A percentile compares a stretch with the other conserved stretches of the same genome.
phyloP scores from a whole-genome alignment of 2,797 vertebrate genomes.

The Synaphobranchus kaupii region DNA sequence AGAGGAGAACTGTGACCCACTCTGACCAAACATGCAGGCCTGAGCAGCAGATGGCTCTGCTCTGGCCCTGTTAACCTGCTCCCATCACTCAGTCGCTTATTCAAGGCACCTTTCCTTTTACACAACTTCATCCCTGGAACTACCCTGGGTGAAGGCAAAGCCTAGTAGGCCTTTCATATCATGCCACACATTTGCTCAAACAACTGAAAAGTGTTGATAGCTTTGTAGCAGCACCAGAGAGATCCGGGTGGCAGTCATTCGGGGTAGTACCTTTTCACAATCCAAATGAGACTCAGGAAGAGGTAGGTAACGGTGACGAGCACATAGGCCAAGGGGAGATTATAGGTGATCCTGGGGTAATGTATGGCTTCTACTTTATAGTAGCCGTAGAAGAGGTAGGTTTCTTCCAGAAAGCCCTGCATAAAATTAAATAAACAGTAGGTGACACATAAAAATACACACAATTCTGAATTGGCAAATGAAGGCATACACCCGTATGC shows the following conservation, averaged over 20 bases:
- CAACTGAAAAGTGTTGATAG: neutral
- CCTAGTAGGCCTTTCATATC: neutral
- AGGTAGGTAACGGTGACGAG: slow-evolving; percentile 83
- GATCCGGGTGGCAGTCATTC: neutral
- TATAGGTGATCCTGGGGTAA: slow-evolving; percentile 72
- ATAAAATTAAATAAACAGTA: slow-evolving; percentile 17
- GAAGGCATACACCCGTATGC: neutral
- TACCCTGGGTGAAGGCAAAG: neutral
- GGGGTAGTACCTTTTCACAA: slow-evolving; percentile 83
- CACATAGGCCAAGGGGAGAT: slow-evolving; percentile 88
- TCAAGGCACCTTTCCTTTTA: neutral
- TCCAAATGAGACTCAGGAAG: slow-evolving; percentile 88
- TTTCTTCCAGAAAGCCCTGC: slow-evolving; percentile 91
- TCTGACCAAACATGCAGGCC: neutral
- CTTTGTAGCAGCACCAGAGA: neutral
- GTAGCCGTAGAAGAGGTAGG: slow-evolving; percentile 91
- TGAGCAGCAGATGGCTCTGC: neutral
- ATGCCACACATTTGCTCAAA: neutral
- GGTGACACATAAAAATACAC: neutral
- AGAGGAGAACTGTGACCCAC: neutral
- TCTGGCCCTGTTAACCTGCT: neutral
- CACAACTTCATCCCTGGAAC: neutral
- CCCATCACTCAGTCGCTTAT: neutral
- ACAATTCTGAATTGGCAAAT: neutral
- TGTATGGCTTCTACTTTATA: slow-evolving; percentile 76